phyloP scores from a whole-genome alignment of 2,888 invertebrate genomes.

The Lamellibrachia satsuma region DNA sequence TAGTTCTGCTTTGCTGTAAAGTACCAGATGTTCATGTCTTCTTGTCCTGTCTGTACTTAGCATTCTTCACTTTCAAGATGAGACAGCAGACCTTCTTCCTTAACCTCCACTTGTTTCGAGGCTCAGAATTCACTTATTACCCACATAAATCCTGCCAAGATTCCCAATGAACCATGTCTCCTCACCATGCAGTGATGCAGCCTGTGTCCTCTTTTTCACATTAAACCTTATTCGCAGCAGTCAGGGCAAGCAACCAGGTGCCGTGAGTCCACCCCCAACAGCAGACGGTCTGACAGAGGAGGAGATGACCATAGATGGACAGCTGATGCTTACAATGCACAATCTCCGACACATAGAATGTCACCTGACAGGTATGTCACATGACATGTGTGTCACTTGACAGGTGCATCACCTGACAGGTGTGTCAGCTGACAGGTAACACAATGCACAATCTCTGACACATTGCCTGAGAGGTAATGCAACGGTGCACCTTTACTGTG shows the following conservation, averaged over 20 bases:
- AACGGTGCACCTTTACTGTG: neutral
- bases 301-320: neutral
- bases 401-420: neutral
- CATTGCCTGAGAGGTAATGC: neutral
- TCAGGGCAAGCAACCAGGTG: neutral
- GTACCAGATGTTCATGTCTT: no score
- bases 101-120: no score
- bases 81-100: no score
- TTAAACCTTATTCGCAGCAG: neutral
- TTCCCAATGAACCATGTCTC: no score
- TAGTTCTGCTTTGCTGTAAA: no score
- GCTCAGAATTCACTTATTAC: no score
- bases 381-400: neutral
- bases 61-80: no score
- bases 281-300: neutral
- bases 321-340: neutral
- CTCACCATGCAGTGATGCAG: no score
- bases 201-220: neutral
- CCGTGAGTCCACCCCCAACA: neutral
- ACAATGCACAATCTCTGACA: neutral
- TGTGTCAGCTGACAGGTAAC: neutral
- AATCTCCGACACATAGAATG: slow-evolving; percentile 6
- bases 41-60: no score
- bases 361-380: neutral
- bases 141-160: no score